phyloP scores from a whole-genome alignment of 2,888 invertebrate species.

The Clanis bilineata region DNA sequence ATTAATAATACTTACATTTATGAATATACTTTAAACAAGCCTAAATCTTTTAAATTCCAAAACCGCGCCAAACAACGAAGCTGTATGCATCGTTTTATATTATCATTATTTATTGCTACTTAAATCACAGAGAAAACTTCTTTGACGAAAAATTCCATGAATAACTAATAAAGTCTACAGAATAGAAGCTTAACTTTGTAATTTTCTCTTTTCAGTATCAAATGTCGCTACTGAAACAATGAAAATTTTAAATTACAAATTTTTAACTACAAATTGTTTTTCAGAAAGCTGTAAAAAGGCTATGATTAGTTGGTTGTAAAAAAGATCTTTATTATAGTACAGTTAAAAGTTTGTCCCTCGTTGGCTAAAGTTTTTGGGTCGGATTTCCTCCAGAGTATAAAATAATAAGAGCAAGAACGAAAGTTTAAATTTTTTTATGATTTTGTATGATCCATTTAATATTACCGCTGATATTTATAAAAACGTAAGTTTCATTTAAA shows the following conservation, averaged over 20 bases:
- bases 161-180: background rate
- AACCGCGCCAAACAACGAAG: background rate
- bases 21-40: too few species aligned
- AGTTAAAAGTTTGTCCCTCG: too few species aligned
- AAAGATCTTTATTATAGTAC: background rate
- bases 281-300: background rate
- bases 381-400: too few species aligned
- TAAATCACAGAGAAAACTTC: background rate
- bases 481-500: too few species aligned
- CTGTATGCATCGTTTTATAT: background rate
- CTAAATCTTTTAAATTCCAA: background rate
- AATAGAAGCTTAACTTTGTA: background rate
- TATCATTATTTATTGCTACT: background rate
- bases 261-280: background rate
- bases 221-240: background rate
- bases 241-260: background rate
- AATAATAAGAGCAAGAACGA: too few species aligned
- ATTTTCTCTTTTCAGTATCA: background rate
- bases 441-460: too few species aligned
- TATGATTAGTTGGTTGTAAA: background rate
- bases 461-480: too few species aligned
- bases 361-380: too few species aligned
- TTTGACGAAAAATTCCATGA: background rate
- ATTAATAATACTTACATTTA: too few species aligned
- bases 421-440: too few species aligned